These are phyloP conservation scores for Corvus cornix DNA, from an alignment of 2,113 vertebrate genomes.

Conservation along the genomic window DNA sequence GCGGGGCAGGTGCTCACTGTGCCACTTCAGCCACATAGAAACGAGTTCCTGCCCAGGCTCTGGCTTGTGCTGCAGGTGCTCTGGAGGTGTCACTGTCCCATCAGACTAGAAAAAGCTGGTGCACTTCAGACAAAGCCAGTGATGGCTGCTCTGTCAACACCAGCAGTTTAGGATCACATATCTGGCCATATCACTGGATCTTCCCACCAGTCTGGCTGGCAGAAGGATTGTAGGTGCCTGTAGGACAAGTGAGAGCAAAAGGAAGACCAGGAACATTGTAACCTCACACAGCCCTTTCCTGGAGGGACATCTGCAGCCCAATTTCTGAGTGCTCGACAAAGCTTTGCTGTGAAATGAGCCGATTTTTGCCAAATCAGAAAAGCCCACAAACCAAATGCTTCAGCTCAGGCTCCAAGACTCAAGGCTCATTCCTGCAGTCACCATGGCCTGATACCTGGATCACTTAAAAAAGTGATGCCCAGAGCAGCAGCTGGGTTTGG, in stretches of 20 bases:
- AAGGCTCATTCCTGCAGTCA: neutral
- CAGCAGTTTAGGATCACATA: neutral
- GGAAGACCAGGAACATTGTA: neutral
- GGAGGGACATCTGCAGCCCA: neutral
- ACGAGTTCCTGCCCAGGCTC: neutral
- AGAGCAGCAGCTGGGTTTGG: neutral
- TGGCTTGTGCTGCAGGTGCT: neutral
- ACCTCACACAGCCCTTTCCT: neutral
- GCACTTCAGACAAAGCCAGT: neutral
- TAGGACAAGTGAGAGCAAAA: neutral
- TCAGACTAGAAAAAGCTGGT: neutral
- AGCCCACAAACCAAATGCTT: neutral
- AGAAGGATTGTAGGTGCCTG: neutral
- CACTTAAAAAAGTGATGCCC: neutral
- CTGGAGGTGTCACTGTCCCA: neutral
- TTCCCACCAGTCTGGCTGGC: neutral
- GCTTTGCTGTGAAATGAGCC: neutral
- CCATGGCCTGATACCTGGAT: neutral
- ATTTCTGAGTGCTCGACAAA: neutral
- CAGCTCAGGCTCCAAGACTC: neutral
- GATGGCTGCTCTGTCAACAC: neutral
- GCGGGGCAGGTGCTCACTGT: fast-evolving
- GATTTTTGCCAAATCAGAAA: neutral
- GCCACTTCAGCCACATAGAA: neutral
- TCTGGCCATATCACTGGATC: neutral